Evolutionary conservation across 2,888 invertebrate species (phyloP).

Genomic region (Catocala sponsa): DNA sequence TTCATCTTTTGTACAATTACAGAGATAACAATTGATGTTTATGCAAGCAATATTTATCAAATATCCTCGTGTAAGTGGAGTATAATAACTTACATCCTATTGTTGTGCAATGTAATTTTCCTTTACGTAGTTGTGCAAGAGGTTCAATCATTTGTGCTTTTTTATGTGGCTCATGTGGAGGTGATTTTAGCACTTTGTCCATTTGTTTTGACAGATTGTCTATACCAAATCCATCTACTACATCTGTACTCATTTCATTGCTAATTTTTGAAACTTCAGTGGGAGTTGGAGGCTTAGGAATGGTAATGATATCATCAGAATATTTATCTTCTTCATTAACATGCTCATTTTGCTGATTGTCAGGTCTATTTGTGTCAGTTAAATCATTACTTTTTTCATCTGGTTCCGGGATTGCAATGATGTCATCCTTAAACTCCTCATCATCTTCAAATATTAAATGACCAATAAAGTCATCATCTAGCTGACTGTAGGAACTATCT

Average conservation of each 20-base stretch:
- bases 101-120: conserved; percentile 47
- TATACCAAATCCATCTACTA: conserved; percentile 54
- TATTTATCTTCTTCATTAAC: conserved; percentile 40
- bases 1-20: no score
- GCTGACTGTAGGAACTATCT: conserved; percentile 79
- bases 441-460: conserved; percentile 49
- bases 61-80: background rate
- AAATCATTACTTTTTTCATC: conserved; percentile 23
- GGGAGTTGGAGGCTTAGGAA: conserved; percentile 22
- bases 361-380: conserved; percentile 17
- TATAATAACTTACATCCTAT: conserved; percentile 58
- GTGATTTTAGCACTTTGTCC: conserved; percentile 29
- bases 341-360: background rate
- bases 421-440: conserved; percentile 68
- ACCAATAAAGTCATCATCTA: conserved; percentile 70
- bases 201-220: conserved; percentile 35
- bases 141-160: conserved; percentile 71
- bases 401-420: conserved; percentile 63
- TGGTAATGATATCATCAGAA: conserved; percentile 49
- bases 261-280: conserved; percentile 18
- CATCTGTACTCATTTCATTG: conserved; percentile 47
- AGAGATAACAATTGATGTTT: no score
- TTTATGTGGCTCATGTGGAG: conserved; percentile 49
- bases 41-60: no score
- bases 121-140: conserved; percentile 54